Evolutionary conservation across 2,888 invertebrate genomes (phyloP).

Genomic region (Pyrgus malvae): DNA sequence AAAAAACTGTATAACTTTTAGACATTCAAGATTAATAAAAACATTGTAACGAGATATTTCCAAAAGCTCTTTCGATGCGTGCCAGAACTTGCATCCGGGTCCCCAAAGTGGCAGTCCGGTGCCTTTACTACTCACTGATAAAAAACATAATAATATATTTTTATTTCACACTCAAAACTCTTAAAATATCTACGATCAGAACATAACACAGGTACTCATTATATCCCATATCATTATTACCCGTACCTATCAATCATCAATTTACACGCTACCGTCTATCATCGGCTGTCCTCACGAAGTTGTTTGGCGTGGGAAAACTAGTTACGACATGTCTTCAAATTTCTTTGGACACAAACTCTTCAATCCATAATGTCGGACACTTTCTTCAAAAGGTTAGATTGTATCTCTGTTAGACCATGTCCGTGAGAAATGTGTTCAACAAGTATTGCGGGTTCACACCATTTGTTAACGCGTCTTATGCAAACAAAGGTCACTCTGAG

Average conservation of each 20-base stretch:
- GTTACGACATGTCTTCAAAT: conserved; percentile 9
- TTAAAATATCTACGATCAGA: neutral
- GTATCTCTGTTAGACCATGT: conserved; percentile 41
- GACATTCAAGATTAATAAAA: too few relatives aligned
- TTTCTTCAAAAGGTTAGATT: conserved; percentile 57
- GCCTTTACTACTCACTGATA: too few relatives aligned
- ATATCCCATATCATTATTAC: conserved; percentile 3
- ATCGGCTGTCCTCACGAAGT: conserved; percentile 19
- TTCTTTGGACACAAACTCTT: conserved; percentile 35
- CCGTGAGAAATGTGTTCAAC: conserved; percentile 67
- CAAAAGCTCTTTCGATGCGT: too few relatives aligned
- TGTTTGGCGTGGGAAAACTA: conserved; percentile 19
- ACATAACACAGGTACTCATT: neutral
- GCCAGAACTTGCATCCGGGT: too few relatives aligned
- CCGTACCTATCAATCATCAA: conserved; percentile 13
- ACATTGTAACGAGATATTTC: too few relatives aligned
- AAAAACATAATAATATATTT: too few relatives aligned
- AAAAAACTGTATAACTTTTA: too few relatives aligned
- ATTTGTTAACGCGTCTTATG: conserved; percentile 63
- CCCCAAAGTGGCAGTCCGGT: too few relatives aligned
- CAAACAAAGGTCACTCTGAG: conserved; percentile 47
- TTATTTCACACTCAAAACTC: too few relatives aligned
- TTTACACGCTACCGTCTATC: conserved; percentile 22
- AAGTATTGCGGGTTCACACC: conserved; percentile 52
- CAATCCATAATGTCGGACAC: conserved; percentile 51